Evolutionary conservation across 2,797 vertebrate species (phyloP), one percentile per base, ranked within the genome.

Genomic region (Urophycis tenuis): DNA sequence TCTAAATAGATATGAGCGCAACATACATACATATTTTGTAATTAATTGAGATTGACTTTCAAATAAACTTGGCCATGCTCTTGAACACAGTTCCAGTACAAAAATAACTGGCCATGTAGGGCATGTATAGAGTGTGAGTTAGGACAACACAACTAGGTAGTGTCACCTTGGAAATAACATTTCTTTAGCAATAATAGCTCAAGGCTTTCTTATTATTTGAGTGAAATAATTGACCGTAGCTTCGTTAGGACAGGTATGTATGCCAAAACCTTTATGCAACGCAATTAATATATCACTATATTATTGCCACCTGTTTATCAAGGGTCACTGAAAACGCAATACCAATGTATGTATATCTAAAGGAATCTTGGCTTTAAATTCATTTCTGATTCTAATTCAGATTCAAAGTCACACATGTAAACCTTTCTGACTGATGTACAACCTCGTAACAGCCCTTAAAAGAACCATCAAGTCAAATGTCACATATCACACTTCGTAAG

Each of bases 401-500:
- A 12, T 67, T 67, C 22, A 67, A 67, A 67, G 25, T 67, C 39
- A 17, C n/a, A 73, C 22, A 73, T 45, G 25, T 3, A 19, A 41
- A 39, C n/a, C n/a, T n/a, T n/a, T n/a, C n/a, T n/a, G 39, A 3
- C 33, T 34, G 15, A 41, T 49, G 29, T 74, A 29, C 10, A 5
- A n/a, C 45, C 49, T 30, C 17, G 32, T 67, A 33, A 10, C 15
- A 1, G 3, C 17, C 17, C 29, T 3, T 34, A 22, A 76, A n/a
- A n/a, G 29, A 22, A 76, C 22, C 29, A 31, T 11, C 19, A 25
- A 45, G 33, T n/a, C 4, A 77, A 75, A 81, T 25, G 6, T 39
- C 72, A 35, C 34, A 45, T 69, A 31, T 32, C 8, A 29, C 0
- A 2, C 53, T 81, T 79, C 78, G 60, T 25, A n/a, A 67, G 60